Conservation (phyloP, 2,888 invertebrate genomes). For the Rhyacophila evoluta region DNA sequence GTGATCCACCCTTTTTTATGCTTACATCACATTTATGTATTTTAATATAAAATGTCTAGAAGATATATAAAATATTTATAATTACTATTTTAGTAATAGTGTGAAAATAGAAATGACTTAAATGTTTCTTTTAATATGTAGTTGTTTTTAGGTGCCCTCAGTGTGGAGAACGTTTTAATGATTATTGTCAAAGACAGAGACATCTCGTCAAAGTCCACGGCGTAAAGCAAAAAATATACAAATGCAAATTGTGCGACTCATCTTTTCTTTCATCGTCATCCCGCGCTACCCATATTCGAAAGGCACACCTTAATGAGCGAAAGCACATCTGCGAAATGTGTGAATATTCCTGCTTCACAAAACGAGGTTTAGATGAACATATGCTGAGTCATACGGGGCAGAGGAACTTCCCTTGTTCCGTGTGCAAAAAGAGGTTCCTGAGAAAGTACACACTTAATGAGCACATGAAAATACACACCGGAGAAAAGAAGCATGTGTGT, state of each 20-base stretch:
- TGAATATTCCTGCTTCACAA: slow-evolving; percentile 20
- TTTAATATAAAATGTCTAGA: not conserved
- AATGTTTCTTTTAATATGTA: not conserved
- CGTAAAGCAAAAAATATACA: slow-evolving; percentile 28
- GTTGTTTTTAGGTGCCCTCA: slow-evolving; percentile 31
- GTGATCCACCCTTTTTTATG: no score
- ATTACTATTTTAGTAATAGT: not conserved
- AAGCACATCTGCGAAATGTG: slow-evolving; percentile 28
- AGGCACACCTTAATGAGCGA: slow-evolving; percentile 39
- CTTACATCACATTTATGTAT: no score
- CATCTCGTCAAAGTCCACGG: slow-evolving; percentile 42
- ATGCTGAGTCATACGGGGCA: slow-evolving; percentile 38
- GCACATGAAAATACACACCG: slow-evolving; percentile 41
- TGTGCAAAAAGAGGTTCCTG: slow-evolving; percentile 37
- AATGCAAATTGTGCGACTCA: slow-evolving; percentile 34
- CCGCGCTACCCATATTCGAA: slow-evolving; percentile 35
- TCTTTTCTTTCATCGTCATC: slow-evolving; percentile 25
- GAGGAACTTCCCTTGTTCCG: slow-evolving; percentile 13
- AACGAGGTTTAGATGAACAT: slow-evolving; percentile 31
- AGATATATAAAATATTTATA: not conserved
- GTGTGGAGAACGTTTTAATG: slow-evolving; percentile 34
- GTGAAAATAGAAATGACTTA: not conserved
- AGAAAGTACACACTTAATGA: slow-evolving; percentile 37
- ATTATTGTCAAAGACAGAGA: slow-evolving; percentile 25
- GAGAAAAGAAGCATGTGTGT: slow-evolving; percentile 33